Base-by-base conservation (phyloP, 2,797 vertebrate species). In the Liparis tanakae region DNA sequence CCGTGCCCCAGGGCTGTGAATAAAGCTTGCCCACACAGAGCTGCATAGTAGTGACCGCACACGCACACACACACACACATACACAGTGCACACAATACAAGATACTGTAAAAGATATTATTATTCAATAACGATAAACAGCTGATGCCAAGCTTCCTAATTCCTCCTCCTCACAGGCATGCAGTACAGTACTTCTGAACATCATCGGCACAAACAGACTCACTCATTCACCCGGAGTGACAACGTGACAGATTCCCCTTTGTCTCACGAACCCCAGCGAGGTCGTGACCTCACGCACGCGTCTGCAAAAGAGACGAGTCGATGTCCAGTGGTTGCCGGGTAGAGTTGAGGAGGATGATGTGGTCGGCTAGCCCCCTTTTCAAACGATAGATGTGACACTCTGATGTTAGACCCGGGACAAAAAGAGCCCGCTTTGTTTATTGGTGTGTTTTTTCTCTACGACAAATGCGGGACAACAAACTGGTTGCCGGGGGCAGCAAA, bases 251-350 rank as follows among this genome's bases (percentile, higher is more conserved):
- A 67, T 59, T 59, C 25, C 48, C 48, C 46, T 65, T 67, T 65
- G 58, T 61, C 60, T 50, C 20, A 34, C 44, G 61, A 71, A 72
- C 43, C 25, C 25, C 34, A 25, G 17, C 60, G 54, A 73, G 39
- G 30, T 51, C 81, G 64, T n/a, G 61, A 34, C 76, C 66, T 30
- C 0, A 30, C 67, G 63, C 51, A 65, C 34, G 80, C 30, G 25
- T 30, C 56, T 60, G 68, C 55, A 94, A 95, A 94, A 95, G 94
- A 94, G 92, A 92, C 87, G 33, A 51, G 74, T 81, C 55, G 2
- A 91, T 85, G 88, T 90, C 88, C 89, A 89, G 89, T 76, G 85
- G 95, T 96, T 96, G 95, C 95, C 39, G 91, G 94, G 96, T 95
- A 96, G 95, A 95, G 86, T 85, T 88, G 78, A 44, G 78, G 72